phyloP scores from a whole-genome alignment of 2,888 invertebrate genomes.

The Agriotes lineatus region DNA sequence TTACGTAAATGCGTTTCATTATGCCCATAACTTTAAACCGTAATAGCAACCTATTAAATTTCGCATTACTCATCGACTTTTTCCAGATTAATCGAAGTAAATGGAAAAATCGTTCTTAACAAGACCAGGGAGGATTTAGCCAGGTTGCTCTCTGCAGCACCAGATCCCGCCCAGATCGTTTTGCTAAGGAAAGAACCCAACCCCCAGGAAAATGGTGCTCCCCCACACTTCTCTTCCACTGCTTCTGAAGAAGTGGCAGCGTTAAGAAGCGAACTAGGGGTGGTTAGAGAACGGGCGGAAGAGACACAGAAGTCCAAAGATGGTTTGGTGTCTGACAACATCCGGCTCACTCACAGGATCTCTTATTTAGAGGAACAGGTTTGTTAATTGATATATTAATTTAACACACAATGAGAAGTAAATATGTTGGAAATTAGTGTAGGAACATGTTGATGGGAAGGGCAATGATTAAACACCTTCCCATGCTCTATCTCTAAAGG shows the following conservation, averaged over 20 bases:
- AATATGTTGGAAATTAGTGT: not conserved
- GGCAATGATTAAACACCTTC: no score
- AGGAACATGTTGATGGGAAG: no score
- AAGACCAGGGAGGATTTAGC: constrained; percentile 79
- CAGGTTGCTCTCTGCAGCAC: constrained; percentile 73
- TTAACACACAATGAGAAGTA: not conserved
- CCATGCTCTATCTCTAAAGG: no score
- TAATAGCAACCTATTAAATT: no score
- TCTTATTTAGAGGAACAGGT: constrained; percentile 92
- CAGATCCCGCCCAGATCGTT: constrained; percentile 75
- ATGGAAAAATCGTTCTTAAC: constrained; percentile 80
- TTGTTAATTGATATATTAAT: constrained; percentile 52
- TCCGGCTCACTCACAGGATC: constrained; percentile 87
- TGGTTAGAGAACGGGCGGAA: constrained; percentile 72
- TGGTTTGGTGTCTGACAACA: constrained; percentile 80
- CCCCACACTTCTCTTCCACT: constrained; percentile 67
- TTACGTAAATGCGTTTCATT: no score
- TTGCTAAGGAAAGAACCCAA: constrained; percentile 67
- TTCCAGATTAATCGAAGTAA: constrained; percentile 82
- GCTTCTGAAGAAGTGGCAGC: constrained; percentile 67
- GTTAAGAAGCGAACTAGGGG: constrained; percentile 71
- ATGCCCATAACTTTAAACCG: no score
- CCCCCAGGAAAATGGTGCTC: constrained; percentile 53
- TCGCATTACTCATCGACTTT: no score
- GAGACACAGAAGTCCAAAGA: constrained; percentile 75